A percentile compares a stretch with the other conserved stretches of the same genome.
These are phyloP conservation scores for Heteronetta atricapilla DNA, from an alignment of 2,113 vertebrate genomes.

Conservation along the genomic window DNA sequence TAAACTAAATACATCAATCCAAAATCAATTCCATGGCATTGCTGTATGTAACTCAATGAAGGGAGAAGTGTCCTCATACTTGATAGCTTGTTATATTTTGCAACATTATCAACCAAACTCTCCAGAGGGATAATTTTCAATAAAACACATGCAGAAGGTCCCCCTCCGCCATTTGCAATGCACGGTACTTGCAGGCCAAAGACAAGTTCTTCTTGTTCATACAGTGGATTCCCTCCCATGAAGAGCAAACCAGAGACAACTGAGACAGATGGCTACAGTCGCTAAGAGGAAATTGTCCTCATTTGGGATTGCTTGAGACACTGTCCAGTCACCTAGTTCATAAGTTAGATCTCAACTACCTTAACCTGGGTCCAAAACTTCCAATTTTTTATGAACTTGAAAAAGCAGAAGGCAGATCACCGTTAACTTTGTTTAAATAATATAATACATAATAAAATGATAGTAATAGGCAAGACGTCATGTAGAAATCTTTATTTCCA, in stretches of 20 bases:
- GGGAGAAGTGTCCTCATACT: neutral
- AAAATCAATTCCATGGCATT: neutral
- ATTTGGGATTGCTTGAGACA: neutral
- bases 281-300: neutral
- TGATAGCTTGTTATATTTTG: neutral
- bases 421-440: constrained; percentile 40
- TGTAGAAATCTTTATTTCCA: constrained; percentile 43
- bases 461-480: neutral
- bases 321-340: neutral
- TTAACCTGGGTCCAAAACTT: neutral
- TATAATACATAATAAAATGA: no score
- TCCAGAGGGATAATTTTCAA: neutral
- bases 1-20: neutral
- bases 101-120: neutral
- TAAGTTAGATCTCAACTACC: neutral
- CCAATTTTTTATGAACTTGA: neutral
- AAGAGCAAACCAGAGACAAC: neutral
- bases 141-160: neutral
- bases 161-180: neutral
- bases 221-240: accelerated
- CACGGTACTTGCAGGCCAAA: accelerated
- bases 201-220: neutral
- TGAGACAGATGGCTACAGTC: neutral
- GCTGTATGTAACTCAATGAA: neutral
- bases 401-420: constrained; percentile 40